Evolutionary conservation across 1,140 invertebrate genomes (phyloP).

Genomic region (Musca domestica): DNA sequence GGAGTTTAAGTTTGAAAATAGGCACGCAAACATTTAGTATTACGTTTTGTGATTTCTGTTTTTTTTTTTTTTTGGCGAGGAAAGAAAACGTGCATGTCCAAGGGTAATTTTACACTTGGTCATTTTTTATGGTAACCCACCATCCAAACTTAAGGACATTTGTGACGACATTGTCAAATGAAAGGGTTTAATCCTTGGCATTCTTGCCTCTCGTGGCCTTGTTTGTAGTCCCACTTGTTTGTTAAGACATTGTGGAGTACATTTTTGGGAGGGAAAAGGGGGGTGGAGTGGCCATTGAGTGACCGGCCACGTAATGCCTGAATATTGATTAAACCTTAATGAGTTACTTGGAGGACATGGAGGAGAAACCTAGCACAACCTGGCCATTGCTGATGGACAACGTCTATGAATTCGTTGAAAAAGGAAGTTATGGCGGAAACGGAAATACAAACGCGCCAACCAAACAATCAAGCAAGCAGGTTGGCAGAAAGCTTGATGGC

Average conservation of each 20-base stretch:
- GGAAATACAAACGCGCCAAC: constrained; percentile 15
- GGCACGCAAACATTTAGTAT: too few species aligned
- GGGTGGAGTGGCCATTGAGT: neutral
- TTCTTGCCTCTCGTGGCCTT: neutral
- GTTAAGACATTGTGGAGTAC: neutral
- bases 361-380: too few species aligned
- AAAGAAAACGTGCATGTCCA: constrained; percentile 3
- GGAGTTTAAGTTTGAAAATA: too few species aligned
- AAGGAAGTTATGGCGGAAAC: neutral
- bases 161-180: neutral
- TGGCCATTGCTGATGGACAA: neutral
- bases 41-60: too few species aligned
- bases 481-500: neutral
- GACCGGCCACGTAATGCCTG: neutral
- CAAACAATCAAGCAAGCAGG: neutral
- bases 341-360: neutral
- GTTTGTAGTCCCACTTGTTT: too few species aligned
- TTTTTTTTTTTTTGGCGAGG: too few species aligned
- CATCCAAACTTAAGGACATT: neutral
- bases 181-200: constrained; percentile 5
- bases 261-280: too few species aligned
- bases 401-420: neutral
- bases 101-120: constrained; percentile 15
- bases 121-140: neutral
- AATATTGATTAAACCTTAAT: constrained; percentile 21